phyloP scores from a whole-genome alignment of 37 sponge, comb jelly and placozoan genomes.

The Oscarella lobularis region DNA sequence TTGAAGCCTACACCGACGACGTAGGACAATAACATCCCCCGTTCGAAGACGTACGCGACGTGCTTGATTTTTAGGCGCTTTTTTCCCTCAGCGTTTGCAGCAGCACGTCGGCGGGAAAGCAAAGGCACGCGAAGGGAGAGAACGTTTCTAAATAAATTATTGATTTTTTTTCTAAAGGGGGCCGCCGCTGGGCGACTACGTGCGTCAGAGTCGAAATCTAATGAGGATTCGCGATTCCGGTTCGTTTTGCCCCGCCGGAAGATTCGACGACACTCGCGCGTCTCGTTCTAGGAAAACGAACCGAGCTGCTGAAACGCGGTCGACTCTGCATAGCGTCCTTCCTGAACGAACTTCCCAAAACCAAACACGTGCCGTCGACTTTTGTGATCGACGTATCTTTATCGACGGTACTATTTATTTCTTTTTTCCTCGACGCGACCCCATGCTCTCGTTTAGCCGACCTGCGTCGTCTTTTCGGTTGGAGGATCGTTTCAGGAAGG shows the following conservation, averaged over 20 bases:
- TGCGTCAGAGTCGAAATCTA: neutral
- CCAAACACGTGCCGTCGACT: neutral
- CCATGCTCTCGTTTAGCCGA: neutral
- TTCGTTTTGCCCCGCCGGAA: too few relatives aligned
- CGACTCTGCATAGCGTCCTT: neutral
- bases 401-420: neutral
- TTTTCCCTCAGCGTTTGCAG: too few relatives aligned
- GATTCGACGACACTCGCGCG: too few relatives aligned
- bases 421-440: neutral
- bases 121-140: too few relatives aligned
- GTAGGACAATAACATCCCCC: too few relatives aligned
- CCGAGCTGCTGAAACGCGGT: neutral
- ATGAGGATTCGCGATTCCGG: too few relatives aligned
- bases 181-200: neutral
- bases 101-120: too few relatives aligned
- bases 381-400: neutral
- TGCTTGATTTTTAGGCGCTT: too few relatives aligned
- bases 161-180: neutral
- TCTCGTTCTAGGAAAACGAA: too few relatives aligned
- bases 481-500: neutral
- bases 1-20: neutral
- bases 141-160: too few relatives aligned
- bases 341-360: neutral
- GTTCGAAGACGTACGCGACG: too few relatives aligned
- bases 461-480: neutral